Conservation (phyloP, 2,888 invertebrate species). For the Mamestra brassicae region DNA sequence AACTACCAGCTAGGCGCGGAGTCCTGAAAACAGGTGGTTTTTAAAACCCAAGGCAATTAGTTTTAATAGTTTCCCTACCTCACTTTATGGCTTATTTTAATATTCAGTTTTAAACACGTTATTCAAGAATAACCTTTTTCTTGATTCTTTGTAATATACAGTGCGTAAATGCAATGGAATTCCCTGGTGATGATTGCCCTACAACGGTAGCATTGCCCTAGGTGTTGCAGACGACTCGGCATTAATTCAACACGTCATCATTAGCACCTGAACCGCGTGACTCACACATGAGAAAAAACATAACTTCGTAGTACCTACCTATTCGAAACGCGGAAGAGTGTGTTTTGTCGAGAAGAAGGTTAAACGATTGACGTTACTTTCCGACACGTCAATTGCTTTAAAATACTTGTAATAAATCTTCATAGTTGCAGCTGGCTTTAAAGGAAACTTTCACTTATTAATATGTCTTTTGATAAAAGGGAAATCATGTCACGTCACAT, state of each 20-base stretch:
- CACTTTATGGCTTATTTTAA: not conserved
- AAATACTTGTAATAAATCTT: constrained; percentile 71
- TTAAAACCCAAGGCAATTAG: not conserved
- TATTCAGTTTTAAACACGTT: constrained; percentile 2
- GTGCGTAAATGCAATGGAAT: constrained; percentile 32
- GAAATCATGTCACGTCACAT: constrained; percentile 81
- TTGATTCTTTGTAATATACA: constrained; percentile 11
- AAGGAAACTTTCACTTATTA: constrained; percentile 83
- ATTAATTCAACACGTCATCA: constrained; percentile 72
- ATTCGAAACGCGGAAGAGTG: constrained; percentile 76
- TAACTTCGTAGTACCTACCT: constrained; percentile 52
- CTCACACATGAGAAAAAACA: constrained; percentile 69
- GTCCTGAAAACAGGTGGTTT: not conserved
- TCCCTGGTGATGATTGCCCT: constrained; percentile 18
- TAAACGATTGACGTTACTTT: constrained; percentile 75
- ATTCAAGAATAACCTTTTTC: constrained; percentile 4
- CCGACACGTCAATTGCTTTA: constrained; percentile 69
- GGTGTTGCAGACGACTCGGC: constrained; percentile 53
- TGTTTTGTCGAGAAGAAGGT: constrained; percentile 75
- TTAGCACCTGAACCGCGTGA: constrained; percentile 75
- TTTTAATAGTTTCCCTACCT: not conserved
- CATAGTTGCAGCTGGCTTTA: constrained; percentile 66
- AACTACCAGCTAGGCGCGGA: too few relatives aligned
- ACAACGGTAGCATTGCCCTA: constrained; percentile 42
- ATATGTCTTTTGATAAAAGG: constrained; percentile 84